Conservation (phyloP, 2,888 invertebrate species). For the Tyria jacobaeae region DNA sequence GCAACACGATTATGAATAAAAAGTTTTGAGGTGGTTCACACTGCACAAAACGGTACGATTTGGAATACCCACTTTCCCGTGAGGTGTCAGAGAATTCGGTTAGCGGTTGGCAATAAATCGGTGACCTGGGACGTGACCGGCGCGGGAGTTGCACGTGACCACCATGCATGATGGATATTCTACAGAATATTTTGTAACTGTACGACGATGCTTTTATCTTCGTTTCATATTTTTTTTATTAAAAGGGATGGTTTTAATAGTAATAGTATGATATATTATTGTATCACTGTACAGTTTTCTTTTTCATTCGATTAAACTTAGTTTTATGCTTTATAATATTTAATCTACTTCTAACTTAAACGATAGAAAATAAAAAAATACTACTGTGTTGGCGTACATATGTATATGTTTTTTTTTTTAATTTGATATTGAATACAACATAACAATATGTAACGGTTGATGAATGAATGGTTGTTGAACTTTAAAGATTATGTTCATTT, state of each 20-base stretch:
- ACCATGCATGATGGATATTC: slow-evolving; percentile 43
- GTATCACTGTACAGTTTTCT: not conserved
- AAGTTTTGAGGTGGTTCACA: not conserved
- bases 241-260: slow-evolving; percentile 2
- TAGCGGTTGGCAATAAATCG: slow-evolving; percentile 68
- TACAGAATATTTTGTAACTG: slow-evolving; percentile 30
- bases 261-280: not conserved
- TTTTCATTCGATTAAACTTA: not conserved
- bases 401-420: too few relatives aligned
- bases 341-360: not conserved
- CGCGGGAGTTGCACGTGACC: slow-evolving; percentile 61
- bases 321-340: not conserved
- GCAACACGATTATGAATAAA: not conserved
- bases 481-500: too few relatives aligned
- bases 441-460: too few relatives aligned
- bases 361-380: too few relatives aligned
- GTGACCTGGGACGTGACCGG: slow-evolving; percentile 65
- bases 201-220: slow-evolving; percentile 12
- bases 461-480: too few relatives aligned
- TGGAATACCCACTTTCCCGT: slow-evolving; percentile 54
- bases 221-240: slow-evolving; percentile 3
- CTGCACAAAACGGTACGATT: slow-evolving; percentile 6
- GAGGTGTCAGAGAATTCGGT: slow-evolving; percentile 60
- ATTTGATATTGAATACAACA: too few relatives aligned
- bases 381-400: too few relatives aligned